Conservation (phyloP, 2,113 vertebrate genomes). For the Neogobius melanostomus region DNA sequence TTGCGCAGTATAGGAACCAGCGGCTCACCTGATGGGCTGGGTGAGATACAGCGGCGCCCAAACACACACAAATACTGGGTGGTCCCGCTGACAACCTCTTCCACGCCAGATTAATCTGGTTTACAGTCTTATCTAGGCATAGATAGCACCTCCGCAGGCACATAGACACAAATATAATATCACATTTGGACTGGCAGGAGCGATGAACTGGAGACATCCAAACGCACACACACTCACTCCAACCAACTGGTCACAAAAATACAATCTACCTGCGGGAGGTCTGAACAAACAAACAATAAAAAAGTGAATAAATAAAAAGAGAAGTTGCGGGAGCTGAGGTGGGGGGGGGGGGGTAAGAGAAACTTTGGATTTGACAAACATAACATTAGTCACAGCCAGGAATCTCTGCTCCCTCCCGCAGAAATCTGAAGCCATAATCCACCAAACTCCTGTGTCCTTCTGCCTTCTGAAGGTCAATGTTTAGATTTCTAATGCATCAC, state of each 20-base stretch:
- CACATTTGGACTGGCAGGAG: conserved; percentile 52
- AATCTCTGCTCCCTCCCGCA: conserved; percentile 47
- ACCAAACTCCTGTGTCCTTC: conserved; percentile 61
- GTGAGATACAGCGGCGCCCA: conserved; percentile 31
- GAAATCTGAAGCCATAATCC: conserved; percentile 63
- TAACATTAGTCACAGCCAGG: conserved; percentile 68
- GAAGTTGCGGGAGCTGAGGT: conserved; percentile 5
- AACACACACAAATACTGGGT: conserved; percentile 49
- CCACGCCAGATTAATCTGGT: conserved; percentile 99
- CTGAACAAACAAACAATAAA: conserved; percentile 57
- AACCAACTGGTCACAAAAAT: conserved; percentile 49
- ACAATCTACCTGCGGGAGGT: conserved; percentile 66
- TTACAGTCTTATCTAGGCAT: conserved; percentile 96
- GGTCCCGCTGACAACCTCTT: conserved; percentile 95
- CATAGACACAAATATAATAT: conserved; percentile 56
- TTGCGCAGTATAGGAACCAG: conserved; percentile 44
- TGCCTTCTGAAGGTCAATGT: conserved; percentile 59
- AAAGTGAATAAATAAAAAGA: conserved; percentile 41
- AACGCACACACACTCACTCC: conserved; percentile 28
- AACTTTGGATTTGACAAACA: conserved; percentile 68
- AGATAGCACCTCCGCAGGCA: conserved; percentile 85
- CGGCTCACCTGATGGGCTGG: conserved; percentile 50
- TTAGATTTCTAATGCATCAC: conserved; percentile 29
- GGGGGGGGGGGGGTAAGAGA: conserved; percentile 39
- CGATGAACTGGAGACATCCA: conserved; percentile 53